Evolutionary conservation across 2,113 vertebrate genomes (phyloP).

Genomic region (Rhizomys pruinosus): DNA sequence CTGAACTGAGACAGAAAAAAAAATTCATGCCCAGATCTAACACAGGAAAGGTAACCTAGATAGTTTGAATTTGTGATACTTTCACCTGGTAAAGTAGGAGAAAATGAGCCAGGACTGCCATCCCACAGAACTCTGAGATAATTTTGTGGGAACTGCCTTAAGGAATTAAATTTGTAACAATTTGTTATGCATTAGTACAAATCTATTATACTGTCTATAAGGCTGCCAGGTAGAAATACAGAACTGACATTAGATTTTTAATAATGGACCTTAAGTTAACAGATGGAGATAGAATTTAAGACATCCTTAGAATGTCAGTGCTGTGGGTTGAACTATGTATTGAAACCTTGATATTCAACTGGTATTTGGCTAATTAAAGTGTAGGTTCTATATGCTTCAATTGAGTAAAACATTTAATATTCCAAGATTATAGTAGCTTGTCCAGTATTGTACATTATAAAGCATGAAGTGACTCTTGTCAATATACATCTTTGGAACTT

Average conservation of each 20-base stretch:
- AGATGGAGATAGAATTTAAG: not conserved
- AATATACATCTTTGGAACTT: not conserved
- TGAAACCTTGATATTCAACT: not conserved
- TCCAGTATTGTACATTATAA: not conserved
- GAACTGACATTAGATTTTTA: not conserved
- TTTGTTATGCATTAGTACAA: not conserved
- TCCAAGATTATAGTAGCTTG: accelerated
- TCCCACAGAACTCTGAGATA: not conserved
- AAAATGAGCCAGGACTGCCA: not conserved
- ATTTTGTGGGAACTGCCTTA: not conserved
- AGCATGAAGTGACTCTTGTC: not conserved
- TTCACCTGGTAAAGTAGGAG: not conserved
- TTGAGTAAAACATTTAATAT: not conserved
- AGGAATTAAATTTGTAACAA: not conserved
- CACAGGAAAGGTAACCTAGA: not conserved
- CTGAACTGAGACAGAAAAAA: not conserved
- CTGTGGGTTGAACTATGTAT: not conserved
- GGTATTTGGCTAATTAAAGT: not conserved
- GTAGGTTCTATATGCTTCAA: not conserved
- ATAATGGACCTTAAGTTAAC: not conserved
- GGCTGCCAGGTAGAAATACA: not conserved
- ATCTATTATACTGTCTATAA: not conserved
- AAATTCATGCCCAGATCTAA: not conserved
- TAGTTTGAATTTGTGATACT: not conserved
- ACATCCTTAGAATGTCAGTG: not conserved